phyloP scores from a whole-genome alignment of 2,797 vertebrate genomes.

The Acrossocheilus wenchowensis region DNA sequence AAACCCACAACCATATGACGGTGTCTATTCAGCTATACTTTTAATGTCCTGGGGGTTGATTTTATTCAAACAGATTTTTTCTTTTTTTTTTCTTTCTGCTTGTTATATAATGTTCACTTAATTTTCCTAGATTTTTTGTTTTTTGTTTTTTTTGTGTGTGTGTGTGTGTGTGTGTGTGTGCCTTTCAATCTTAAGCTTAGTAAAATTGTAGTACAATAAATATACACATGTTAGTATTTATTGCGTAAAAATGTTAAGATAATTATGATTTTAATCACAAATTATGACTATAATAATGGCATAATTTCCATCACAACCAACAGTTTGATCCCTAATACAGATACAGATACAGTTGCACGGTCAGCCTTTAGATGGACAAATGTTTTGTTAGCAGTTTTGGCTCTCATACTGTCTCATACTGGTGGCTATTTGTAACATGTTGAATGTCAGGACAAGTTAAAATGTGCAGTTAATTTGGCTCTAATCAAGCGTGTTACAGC shows the following conservation, averaged over 20 bases:
- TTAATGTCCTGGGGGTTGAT: background rate
- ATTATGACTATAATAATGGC: background rate
- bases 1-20: background rate
- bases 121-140: background rate
- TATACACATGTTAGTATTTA: background rate
- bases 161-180: too few species aligned
- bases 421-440: slow-evolving; percentile 27
- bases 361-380: background rate
- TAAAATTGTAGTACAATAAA: too few species aligned
- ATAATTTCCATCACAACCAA: background rate
- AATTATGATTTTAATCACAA: background rate
- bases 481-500: slow-evolving; percentile 40
- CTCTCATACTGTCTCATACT: background rate
- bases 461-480: slow-evolving; percentile 36
- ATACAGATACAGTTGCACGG: background rate
- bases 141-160: too few species aligned
- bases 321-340: background rate
- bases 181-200: background rate
- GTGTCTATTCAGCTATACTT: slow-evolving; percentile 9
- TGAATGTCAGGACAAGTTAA: slow-evolving; percentile 46
- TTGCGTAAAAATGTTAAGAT: background rate
- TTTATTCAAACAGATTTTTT: slow-evolving; percentile 16
- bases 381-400: background rate
- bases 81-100: background rate
- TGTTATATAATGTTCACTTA: background rate